A percentile compares a stretch with the other conserved stretches of the same genome.
phyloP scores from a whole-genome alignment of 53 echinoderm and acorn worm species.

The Patiria pectinifera region DNA sequence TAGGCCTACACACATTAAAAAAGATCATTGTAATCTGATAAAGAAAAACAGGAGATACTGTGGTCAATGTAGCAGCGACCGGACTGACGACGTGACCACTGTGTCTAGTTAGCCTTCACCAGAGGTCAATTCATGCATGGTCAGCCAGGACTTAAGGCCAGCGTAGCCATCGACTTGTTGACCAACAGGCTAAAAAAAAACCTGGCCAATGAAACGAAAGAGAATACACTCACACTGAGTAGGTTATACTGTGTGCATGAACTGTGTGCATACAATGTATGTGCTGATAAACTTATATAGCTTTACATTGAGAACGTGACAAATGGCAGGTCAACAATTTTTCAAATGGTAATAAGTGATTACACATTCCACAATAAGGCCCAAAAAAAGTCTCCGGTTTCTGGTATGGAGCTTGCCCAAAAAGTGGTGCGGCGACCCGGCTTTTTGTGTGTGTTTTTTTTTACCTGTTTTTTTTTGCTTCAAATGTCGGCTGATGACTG shows the following conservation, averaged over 20 bases:
- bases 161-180: not conserved
- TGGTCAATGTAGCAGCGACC: not conserved
- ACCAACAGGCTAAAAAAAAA: not conserved
- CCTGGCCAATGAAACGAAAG: no score
- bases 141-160: constrained; percentile 35
- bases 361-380: no score
- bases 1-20: not conserved
- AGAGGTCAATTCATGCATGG: constrained; percentile 53
- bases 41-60: not conserved
- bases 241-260: not conserved
- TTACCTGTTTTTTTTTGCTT: no score
- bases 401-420: no score
- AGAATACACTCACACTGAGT: no score
- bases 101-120: constrained; percentile 31
- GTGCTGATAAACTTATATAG: no score
- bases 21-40: not conserved
- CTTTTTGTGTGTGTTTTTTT: no score
- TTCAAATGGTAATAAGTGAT: no score
- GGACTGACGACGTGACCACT: constrained; percentile 29
- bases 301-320: not conserved
- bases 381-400: no score
- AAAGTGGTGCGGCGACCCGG: no score
- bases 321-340: not conserved
- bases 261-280: no score
- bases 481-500: no score